Evolutionary conservation across 2,113 vertebrate species (phyloP).

Genomic region (Chloropsis hardwickii): DNA sequence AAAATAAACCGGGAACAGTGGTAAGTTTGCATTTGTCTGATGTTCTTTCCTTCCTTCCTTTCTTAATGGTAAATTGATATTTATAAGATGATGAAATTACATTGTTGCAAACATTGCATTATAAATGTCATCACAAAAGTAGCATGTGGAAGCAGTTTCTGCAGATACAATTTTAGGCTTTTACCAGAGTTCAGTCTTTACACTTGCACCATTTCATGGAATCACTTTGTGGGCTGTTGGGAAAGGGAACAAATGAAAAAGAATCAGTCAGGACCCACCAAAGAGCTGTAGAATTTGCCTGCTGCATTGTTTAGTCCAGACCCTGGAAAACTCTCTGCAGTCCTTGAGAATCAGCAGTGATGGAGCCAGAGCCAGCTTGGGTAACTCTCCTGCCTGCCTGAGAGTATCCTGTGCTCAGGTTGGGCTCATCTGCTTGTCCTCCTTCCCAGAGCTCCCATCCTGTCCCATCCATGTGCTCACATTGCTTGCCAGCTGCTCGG

Average conservation of each 20-base stretch:
- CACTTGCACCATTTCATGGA: constrained; percentile 26
- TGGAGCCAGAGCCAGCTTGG: background rate
- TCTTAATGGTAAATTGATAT: constrained; percentile 68
- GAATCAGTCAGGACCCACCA: background rate
- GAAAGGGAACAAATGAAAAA: background rate
- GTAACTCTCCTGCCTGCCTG: background rate
- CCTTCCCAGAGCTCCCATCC: background rate
- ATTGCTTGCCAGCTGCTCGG: background rate
- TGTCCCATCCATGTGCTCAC: background rate
- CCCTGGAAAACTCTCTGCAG: background rate
- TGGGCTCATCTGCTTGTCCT: background rate
- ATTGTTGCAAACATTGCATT: constrained; percentile 56
- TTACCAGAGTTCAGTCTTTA: constrained; percentile 5
- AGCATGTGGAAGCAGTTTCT: constrained; percentile 50
- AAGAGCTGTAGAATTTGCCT: background rate
- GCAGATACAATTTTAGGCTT: constrained; percentile 41
- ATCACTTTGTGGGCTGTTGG: background rate
- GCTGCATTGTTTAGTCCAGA: background rate
- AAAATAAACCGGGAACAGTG: constrained; percentile 54
- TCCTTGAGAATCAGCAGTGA: background rate
- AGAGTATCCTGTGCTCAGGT: background rate
- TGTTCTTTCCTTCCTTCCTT: constrained; percentile 28
- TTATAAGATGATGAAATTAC: constrained; percentile 71
- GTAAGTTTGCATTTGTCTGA: constrained; percentile 21
- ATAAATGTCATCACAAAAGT: constrained; percentile 49